Evolutionary conservation across 2,797 vertebrate species (phyloP), one percentile per base, ranked within the genome.

Genomic region (Galaxias olidus): DNA sequence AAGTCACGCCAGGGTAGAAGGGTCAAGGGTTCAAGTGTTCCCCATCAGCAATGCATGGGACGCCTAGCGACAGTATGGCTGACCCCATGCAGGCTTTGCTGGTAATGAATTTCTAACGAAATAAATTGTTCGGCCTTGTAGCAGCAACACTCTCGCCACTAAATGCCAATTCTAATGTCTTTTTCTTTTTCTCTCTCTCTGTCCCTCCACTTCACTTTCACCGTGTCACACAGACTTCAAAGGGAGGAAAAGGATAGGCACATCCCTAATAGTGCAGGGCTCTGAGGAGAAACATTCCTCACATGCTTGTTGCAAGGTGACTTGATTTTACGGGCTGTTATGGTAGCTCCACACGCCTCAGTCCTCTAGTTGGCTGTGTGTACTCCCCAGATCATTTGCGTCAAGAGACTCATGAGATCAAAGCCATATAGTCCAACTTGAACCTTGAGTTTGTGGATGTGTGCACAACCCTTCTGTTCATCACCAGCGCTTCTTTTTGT

Each of bases 1-100:
- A 65, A 87, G 88, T 86, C 81, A 84, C 76, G 74, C 83, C 53
- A 71, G 71, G 58, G 52, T 63, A 67, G 65, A 9, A 17, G 81
- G 81, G 87, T 86, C 84, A 84, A 59, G 59, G 86, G 86, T 90
- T 90, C 83, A 89, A 90, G 86, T 87, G 85, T 80, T 86, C 82
- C 84, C 78, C 40, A 61, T 75, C 72, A 82, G 80, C 64, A 51
- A 73, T 73, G 79, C 66, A 61, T 68, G 53, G 73, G 79, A 78
- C 77, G 71, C 77, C 65, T 68, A 70, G 80, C 57, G 69, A 83
- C 64, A 61, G 67, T 12, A 65, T 9, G 20, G 70, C 55, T 63
- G 65, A 79, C 78, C 72, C 64, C n/a, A 46, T 48, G 44, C 70
- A 52, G 74, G 64, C 65, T 72, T 76, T 59, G 45, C 71, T 61